phyloP scores from a whole-genome alignment of 2,888 invertebrate species.

The Oeneis ivallda region DNA sequence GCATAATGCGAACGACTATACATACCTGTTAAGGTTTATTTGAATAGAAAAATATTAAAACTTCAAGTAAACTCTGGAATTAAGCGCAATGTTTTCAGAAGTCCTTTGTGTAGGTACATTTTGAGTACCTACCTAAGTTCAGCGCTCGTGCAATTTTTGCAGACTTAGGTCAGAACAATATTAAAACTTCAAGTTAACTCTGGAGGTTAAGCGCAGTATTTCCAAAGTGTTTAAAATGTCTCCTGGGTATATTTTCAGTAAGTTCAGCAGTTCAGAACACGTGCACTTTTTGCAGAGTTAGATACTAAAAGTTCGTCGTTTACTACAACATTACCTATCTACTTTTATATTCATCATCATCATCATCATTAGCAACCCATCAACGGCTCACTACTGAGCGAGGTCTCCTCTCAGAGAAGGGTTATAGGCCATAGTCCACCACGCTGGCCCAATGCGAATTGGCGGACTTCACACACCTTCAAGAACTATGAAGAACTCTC shows the following conservation, averaged over 20 bases:
- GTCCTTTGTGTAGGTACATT: constrained; percentile 29
- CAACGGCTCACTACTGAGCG: too few relatives aligned
- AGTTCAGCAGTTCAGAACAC: constrained; percentile 8
- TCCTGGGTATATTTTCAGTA: constrained; percentile 25
- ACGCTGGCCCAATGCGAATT: too few relatives aligned
- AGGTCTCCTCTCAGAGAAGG: too few relatives aligned
- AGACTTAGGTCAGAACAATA: constrained; percentile 19
- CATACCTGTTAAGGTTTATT: constrained; percentile 19
- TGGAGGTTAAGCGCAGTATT: too few relatives aligned
- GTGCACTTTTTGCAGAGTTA: constrained; percentile 31
- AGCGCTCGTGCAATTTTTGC: constrained; percentile 27
- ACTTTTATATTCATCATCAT: background rate
- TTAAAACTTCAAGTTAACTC: too few relatives aligned
- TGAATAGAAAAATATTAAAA: constrained; percentile 37
- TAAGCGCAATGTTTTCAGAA: constrained; percentile 35
- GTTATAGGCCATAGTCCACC: too few relatives aligned
- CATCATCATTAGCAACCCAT: too few relatives aligned
- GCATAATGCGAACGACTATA: background rate
- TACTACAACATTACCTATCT: constrained; percentile 4
- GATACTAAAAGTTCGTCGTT: constrained; percentile 13
- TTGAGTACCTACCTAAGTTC: constrained; percentile 19
- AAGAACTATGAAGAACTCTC: too few relatives aligned
- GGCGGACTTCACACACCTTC: too few relatives aligned
- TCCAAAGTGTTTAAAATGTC: too few relatives aligned
- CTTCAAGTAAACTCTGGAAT: constrained; percentile 33